A percentile compares a stretch with the other conserved stretches of the same genome.
These are phyloP conservation scores for Acronicta psi DNA, from an alignment of 2,888 invertebrate genomes.

Conservation along the genomic window DNA sequence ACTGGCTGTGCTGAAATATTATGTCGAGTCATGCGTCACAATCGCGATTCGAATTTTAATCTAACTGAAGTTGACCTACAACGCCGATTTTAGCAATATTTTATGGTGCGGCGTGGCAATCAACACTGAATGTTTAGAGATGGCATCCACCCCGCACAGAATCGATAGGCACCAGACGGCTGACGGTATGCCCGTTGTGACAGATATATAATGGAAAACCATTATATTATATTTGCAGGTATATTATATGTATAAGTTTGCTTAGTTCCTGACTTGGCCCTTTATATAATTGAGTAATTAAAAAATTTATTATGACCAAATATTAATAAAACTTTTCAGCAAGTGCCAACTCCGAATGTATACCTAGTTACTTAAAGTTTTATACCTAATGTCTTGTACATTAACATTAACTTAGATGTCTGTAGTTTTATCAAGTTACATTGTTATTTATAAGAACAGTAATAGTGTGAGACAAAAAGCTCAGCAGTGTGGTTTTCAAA, in stretches of 20 bases:
- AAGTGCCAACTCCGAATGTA: neutral
- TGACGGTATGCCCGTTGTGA: neutral
- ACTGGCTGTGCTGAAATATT: conserved; percentile 8
- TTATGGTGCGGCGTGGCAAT: conserved; percentile 22
- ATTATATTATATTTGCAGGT: neutral
- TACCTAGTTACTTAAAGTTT: conserved; percentile 14
- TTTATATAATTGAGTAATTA: too few relatives aligned
- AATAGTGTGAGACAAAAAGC: too few relatives aligned
- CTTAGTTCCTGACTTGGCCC: too few relatives aligned
- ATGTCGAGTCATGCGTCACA: conserved; percentile 6
- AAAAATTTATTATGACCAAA: too few relatives aligned
- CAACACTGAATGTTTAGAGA: conserved; percentile 43
- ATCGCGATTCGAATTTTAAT: conserved; percentile 11
- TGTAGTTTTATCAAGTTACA: too few relatives aligned
- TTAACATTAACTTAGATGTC: neutral
- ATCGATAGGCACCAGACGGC: conserved; percentile 40
- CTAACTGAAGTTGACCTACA: conserved; percentile 18
- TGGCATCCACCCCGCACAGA: conserved; percentile 19
- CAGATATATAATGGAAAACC: neutral
- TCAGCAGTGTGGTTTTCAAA: neutral
- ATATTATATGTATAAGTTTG: too few relatives aligned
- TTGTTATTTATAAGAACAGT: too few relatives aligned
- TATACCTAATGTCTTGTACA: conserved; percentile 2
- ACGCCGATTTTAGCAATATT: conserved; percentile 15
- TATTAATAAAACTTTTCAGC: conserved; percentile 4